Evolutionary conservation across 2,797 vertebrate species (phyloP).

Genomic region (Argyrosomus regius): DNA sequence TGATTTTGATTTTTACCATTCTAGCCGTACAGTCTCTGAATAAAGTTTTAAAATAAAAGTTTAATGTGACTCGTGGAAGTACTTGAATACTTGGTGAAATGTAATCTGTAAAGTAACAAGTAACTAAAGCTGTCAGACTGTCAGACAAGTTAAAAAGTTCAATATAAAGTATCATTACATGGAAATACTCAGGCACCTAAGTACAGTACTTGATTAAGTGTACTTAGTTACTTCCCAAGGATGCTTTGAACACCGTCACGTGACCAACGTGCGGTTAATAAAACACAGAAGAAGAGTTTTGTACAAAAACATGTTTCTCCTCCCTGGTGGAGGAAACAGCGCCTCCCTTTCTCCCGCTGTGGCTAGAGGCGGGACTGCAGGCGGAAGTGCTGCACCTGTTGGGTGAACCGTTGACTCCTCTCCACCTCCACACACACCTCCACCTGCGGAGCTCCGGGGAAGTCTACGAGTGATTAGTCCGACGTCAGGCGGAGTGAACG

Average conservation of each 20-base stretch:
- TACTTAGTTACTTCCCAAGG: too few relatives aligned
- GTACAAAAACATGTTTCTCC: background rate
- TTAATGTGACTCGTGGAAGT: too few relatives aligned
- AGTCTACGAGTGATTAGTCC: accelerated
- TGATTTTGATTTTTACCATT: background rate
- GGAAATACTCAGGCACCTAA: too few relatives aligned
- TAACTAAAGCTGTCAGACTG: too few relatives aligned
- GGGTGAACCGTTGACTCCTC: slow-evolving; percentile 30
- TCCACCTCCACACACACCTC: background rate
- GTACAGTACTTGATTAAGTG: too few relatives aligned
- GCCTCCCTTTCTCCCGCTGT: accelerated
- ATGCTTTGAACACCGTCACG: too few relatives aligned
- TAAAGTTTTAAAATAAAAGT: slow-evolving; percentile 8
- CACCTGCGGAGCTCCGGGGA: slow-evolving; percentile 5
- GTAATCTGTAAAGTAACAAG: too few relatives aligned
- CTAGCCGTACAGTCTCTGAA: background rate
- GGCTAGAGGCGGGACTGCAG: slow-evolving; percentile 54
- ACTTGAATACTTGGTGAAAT: too few relatives aligned
- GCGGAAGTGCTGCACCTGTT: slow-evolving; percentile 73
- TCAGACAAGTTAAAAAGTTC: too few relatives aligned
- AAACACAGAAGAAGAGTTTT: too few relatives aligned
- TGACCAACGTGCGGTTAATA: too few relatives aligned
- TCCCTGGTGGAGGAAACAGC: slow-evolving; percentile 45
- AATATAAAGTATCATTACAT: too few relatives aligned
- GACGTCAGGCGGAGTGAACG: accelerated